Evolutionary conservation across 2,113 vertebrate species (phyloP).

Genomic region (Onychostoma macrolepis): DNA sequence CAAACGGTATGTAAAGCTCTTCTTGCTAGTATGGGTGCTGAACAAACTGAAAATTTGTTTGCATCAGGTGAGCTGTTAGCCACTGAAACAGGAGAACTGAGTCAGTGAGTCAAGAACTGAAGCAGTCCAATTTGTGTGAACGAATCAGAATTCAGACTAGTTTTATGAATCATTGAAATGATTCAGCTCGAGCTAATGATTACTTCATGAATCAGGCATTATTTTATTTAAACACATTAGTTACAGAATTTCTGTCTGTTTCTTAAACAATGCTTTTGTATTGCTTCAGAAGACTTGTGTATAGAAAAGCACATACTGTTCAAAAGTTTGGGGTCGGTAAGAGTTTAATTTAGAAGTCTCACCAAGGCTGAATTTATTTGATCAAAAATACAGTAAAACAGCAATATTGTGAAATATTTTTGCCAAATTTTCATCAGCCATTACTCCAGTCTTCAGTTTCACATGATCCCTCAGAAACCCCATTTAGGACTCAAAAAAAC

Average conservation of each 20-base stretch:
- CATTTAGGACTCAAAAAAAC: background rate
- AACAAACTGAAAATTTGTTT: background rate
- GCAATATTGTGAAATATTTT: background rate
- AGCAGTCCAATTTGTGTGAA: background rate
- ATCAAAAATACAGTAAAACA: background rate
- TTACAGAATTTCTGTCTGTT: background rate
- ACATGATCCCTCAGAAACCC: background rate
- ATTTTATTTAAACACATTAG: background rate
- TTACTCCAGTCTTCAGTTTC: background rate
- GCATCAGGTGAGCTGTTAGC: background rate
- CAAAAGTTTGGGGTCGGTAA: background rate
- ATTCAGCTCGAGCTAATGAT: background rate
- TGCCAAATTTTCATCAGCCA: background rate
- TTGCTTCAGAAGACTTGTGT: background rate
- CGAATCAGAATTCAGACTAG: background rate
- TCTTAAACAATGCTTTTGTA: background rate
- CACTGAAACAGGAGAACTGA: background rate
- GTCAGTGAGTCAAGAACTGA: background rate
- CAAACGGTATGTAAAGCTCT: background rate
- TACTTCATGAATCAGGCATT: background rate
- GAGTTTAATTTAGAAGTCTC: background rate
- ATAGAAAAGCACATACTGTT: background rate
- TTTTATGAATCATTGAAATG: background rate
- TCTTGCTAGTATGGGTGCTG: background rate
- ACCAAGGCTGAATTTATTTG: background rate